phyloP scores from a whole-genome alignment of 2,888 invertebrate genomes.

The Siphonodentalium dalli region DNA sequence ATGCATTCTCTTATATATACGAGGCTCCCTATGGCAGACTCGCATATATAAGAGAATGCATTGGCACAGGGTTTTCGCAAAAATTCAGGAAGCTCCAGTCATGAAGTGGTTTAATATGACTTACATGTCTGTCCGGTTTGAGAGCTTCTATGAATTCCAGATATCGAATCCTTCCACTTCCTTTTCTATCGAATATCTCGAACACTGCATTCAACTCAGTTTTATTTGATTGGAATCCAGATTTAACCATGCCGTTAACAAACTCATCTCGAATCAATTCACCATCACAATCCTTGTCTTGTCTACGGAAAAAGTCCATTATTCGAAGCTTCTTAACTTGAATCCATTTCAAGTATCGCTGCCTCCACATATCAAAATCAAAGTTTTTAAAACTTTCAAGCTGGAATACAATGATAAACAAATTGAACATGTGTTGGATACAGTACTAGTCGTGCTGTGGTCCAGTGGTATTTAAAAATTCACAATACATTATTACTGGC shows the following conservation, averaged over 20 bases:
- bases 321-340: conserved; percentile 62
- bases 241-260: conserved; percentile 62
- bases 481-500: no score
- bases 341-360: conserved; percentile 63
- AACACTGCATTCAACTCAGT: conserved; percentile 64
- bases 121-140: conserved; percentile 60
- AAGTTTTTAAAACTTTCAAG: conserved; percentile 65
- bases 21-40: no score
- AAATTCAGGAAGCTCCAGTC: no score
- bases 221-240: conserved; percentile 62
- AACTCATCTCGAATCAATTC: conserved; percentile 60
- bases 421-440: no score
- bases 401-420: conserved; percentile 33
- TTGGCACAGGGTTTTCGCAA: no score
- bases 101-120: no score
- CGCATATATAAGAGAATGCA: no score
- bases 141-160: conserved; percentile 63
- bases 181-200: conserved; percentile 61
- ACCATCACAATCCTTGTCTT: conserved; percentile 62
- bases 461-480: no score
- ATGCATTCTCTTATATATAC: no score
- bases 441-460: no score
- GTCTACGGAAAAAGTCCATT: conserved; percentile 64
- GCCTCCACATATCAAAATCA: conserved; percentile 63
- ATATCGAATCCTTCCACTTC: conserved; percentile 59